A percentile compares a stretch with the other conserved stretches of the same genome.
Evolutionary conservation across 2,797 vertebrate genomes (phyloP).

Genomic region (Amblyraja radiata): DNA sequence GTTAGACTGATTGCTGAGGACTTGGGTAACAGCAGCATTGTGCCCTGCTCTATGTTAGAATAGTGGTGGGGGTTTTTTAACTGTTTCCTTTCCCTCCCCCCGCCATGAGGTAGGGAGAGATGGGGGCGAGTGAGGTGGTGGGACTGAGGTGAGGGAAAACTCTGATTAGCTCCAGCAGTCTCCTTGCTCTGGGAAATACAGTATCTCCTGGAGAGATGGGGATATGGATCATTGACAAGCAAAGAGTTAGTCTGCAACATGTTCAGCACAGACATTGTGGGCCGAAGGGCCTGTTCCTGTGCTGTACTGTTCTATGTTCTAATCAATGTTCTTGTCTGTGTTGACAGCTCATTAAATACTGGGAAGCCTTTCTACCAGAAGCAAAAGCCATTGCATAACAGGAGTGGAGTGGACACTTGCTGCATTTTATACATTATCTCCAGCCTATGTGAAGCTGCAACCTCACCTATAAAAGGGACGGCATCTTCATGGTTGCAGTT

Average conservation of each 20-base stretch:
- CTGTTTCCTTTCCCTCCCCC: no score
- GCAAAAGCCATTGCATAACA: slow-evolving; percentile 93
- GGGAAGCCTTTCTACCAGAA: slow-evolving; percentile 95
- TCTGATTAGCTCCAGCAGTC: no score
- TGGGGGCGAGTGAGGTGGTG: not conserved
- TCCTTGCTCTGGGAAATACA: not conserved
- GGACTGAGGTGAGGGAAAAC: not conserved
- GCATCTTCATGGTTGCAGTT: not conserved
- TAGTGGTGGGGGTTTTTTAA: not conserved
- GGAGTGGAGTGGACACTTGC: slow-evolving; percentile 48
- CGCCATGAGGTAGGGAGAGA: not conserved
- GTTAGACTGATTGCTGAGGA: not conserved
- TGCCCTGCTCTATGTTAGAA: not conserved
- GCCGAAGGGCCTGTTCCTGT: no score
- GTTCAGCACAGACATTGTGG: no score
- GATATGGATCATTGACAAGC: no score
- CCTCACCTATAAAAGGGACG: not conserved
- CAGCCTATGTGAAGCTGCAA: slow-evolving; percentile 56
- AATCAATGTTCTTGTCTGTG: slow-evolving; percentile 41
- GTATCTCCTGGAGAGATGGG: not conserved
- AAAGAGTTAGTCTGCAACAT: no score
- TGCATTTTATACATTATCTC: slow-evolving; percentile 78
- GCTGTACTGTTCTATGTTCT: no score
- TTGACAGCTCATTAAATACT: slow-evolving; percentile 87
- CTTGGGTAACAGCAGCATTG: no score